phyloP scores from a whole-genome alignment of 2,888 invertebrate species.

The Odontothrips loti region DNA sequence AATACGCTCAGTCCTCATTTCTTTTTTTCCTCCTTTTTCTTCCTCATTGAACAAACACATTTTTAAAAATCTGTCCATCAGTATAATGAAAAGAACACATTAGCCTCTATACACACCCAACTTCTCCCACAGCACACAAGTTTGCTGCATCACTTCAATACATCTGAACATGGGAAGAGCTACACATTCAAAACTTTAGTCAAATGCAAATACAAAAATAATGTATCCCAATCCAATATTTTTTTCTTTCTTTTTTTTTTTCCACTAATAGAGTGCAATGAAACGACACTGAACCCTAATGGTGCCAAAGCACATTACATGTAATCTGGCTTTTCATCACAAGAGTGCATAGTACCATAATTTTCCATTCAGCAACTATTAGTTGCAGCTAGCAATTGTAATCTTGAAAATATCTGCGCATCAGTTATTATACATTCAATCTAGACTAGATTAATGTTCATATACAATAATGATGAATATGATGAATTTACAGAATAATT shows the following conservation, averaged over 20 bases:
- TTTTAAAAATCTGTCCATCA: neutral
- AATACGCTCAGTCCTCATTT: neutral
- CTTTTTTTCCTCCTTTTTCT: neutral
- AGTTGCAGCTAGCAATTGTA: neutral
- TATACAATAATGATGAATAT: neutral
- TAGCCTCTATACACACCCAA: neutral
- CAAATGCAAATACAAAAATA: conserved; percentile 15
- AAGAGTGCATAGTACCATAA: neutral
- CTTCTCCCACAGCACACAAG: neutral
- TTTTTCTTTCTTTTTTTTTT: neutral
- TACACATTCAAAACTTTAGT: neutral
- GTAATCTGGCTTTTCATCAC: neutral
- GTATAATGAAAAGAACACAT: neutral
- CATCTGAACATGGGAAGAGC: neutral
- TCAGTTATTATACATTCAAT: neutral
- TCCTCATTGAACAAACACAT: neutral
- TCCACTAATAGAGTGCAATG: neutral
- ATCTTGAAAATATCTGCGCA: neutral
- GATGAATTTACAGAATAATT: neutral
- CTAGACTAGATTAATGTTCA: neutral
- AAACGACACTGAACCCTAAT: neutral
- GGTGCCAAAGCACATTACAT: neutral
- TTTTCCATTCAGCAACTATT: neutral
- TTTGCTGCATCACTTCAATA: neutral
- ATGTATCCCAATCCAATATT: neutral